A percentile compares a stretch with the other conserved stretches of the same genome.
Conservation (phyloP, 2,797 vertebrate species). For the Bradypodion pumilum region DNA sequence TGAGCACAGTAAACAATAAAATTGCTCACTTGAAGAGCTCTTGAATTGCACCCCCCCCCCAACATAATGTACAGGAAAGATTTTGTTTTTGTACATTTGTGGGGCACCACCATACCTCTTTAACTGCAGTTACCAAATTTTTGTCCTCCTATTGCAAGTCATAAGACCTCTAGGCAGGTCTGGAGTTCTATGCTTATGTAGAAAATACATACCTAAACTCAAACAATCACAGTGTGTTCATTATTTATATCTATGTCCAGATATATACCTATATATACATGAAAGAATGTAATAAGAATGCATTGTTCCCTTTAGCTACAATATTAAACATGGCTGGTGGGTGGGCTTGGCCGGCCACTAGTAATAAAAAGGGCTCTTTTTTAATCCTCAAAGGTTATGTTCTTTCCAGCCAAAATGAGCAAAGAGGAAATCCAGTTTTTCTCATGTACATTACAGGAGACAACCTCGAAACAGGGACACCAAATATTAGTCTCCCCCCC, state of each 20-base stretch:
- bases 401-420: background rate
- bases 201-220: background rate
- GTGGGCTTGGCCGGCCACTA: too few relatives aligned
- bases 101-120: background rate
- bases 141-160: background rate
- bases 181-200: background rate
- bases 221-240: too few relatives aligned
- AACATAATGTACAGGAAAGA: background rate
- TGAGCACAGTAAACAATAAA: constrained; percentile 21
- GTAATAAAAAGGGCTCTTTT: background rate
- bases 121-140: too few relatives aligned
- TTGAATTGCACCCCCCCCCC: too few relatives aligned
- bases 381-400: background rate
- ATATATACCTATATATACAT: background rate
- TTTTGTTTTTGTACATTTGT: background rate
- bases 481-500: background rate
- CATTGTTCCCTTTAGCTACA: background rate
- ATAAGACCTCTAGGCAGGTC: background rate
- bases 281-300: background rate
- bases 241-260: background rate
- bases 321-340: background rate
- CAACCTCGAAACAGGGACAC: background rate
- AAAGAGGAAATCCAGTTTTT: background rate
- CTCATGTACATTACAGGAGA: background rate
- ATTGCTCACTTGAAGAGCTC: constrained; percentile 1